phyloP scores from a whole-genome alignment of 2,797 vertebrate species.

The Eospalax fontanierii region DNA sequence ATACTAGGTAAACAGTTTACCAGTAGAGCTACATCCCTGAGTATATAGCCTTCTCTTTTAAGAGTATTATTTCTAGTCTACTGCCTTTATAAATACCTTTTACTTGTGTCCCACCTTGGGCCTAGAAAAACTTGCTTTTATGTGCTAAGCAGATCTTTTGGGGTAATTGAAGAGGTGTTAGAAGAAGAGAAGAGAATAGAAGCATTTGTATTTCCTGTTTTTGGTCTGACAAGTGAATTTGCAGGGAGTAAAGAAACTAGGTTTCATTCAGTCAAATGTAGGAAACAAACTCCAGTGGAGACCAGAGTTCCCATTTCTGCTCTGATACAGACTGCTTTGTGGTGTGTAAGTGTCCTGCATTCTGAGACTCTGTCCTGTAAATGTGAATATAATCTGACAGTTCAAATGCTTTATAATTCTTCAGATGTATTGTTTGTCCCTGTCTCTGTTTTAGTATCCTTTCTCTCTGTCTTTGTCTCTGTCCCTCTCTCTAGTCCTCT shows the following conservation, averaged over 20 bases:
- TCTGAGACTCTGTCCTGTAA: constrained; percentile 57
- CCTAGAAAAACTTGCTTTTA: constrained; percentile 31
- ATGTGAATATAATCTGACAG: constrained; percentile 26
- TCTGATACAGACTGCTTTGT: constrained; percentile 4
- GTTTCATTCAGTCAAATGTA: constrained; percentile 67
- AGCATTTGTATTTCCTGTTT: constrained; percentile 70
- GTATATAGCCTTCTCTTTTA: constrained; percentile 27
- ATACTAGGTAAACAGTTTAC: neutral
- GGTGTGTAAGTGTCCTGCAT: constrained; percentile 19
- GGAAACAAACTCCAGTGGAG: constrained; percentile 47
- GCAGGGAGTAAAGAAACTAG: constrained; percentile 23
- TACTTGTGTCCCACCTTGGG: neutral
- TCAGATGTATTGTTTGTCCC: constrained; percentile 36
- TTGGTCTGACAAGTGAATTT: constrained; percentile 60
- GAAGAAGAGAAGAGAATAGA: neutral
- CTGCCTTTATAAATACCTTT: neutral
- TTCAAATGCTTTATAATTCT: constrained; percentile 58
- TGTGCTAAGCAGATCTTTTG: constrained; percentile 43
- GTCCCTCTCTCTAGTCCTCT: constrained; percentile 9
- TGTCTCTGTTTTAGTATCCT: neutral
- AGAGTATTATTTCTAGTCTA: neutral
- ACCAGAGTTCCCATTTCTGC: constrained; percentile 54
- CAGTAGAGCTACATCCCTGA: neutral
- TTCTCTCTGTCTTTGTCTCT: neutral
- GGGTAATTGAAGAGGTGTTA: neutral